Base-by-base conservation (phyloP, 2,888 invertebrate genomes). In the Hyppa rectilinea region DNA sequence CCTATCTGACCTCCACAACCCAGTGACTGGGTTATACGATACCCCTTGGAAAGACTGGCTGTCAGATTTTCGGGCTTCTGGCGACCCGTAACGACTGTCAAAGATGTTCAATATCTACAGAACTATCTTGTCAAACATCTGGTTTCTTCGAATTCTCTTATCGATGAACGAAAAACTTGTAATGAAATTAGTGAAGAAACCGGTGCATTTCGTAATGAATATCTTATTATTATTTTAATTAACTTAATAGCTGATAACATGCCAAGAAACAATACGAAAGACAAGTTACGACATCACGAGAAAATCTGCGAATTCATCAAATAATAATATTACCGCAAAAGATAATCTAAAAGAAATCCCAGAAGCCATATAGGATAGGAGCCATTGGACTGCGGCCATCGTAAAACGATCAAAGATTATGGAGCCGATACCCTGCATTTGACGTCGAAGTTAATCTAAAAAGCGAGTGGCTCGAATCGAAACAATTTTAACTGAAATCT, bases 391-490 rank as follows among this genome's bases (percentile, higher is more conserved):
- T 50, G 43, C 20, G 34, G 70, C 58, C 3, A 52, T 53, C 29
- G 12, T 52, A 59, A 61, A 69, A 58, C 0, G 56, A 34, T 47
- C 40, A 23, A 23, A 69, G 61, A 62, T 61, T n/a, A 69, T 31
- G 2, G 45, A 61, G 38, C n/a, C 20, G 29, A 59, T 43, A 49
- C 6, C 2, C 12, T 70, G 61, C 7, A 20, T 36, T 69, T 23
- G 70, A 69, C 56, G 69, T n/a, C 36, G 1, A 56, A 20, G 23
- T 47, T 43, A 47, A 66, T 40, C 3, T 4, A 12, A 65, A 52
- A 47, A 23, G 23, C 17, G 66, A 66, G 49, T 53, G 7, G 29
- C 4, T 45, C 26, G 20, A 34, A 59, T n/a, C 5, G 29, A 20
- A 47, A 34, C 58, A 53, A 34, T 52, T 65, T 38, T n/a, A 45